Conservation (phyloP, 1,140 invertebrate genomes). For the Nasonia vitripennis region DNA sequence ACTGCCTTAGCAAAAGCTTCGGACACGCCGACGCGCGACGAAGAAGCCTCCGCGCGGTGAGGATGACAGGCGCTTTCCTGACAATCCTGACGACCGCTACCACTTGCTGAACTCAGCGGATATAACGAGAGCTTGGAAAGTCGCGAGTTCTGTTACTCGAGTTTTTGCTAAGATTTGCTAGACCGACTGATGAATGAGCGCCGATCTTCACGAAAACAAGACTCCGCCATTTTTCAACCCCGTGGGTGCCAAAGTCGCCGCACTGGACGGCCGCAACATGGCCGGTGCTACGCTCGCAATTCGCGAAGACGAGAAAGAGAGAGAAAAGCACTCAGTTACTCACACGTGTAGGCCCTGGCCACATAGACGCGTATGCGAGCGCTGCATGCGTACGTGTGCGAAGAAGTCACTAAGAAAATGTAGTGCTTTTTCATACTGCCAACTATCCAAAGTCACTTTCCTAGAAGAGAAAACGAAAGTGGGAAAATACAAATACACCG, state of each 20-base stretch:
- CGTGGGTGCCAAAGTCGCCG: conserved; percentile 11
- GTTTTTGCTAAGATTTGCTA: neutral
- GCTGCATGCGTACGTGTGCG: no score
- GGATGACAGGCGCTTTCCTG: neutral
- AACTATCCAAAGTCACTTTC: no score
- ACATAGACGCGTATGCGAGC: no score
- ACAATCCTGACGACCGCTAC: neutral
- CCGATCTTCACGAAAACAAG: conserved; percentile 30
- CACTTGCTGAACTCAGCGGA: neutral
- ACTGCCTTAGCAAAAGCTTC: neutral
- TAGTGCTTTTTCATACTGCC: no score
- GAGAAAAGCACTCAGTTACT: no score
- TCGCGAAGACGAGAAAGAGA: no score
- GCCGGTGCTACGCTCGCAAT: neutral
- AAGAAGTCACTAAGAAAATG: no score
- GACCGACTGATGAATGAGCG: no score
- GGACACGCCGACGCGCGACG: neutral
- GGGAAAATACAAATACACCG: no score
- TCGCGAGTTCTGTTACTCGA: neutral
- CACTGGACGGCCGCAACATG: conserved; percentile 23
- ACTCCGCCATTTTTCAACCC: conserved; percentile 49
- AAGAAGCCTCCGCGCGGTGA: neutral
- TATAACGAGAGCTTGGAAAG: neutral
- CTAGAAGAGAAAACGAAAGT: no score
- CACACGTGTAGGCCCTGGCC: no score